Evolutionary conservation across 2,113 vertebrate genomes (phyloP).

Genomic region (Vulpes ferrilata): DNA sequence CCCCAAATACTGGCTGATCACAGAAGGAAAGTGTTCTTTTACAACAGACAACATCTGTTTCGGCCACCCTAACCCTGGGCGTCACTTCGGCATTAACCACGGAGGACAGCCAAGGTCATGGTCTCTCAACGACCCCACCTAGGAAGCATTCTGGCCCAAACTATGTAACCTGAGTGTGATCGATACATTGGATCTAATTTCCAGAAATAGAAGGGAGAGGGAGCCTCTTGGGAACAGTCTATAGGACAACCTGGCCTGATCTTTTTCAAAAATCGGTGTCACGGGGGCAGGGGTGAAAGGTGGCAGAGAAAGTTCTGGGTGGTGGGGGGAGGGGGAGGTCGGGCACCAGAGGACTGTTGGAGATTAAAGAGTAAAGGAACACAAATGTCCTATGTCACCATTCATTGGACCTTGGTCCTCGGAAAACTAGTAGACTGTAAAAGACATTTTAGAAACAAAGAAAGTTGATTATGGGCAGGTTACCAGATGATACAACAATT

Average conservation of each 20-base stretch:
- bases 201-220: not conserved
- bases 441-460: not conserved
- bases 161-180: not conserved
- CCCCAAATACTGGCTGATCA: not conserved
- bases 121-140: not conserved
- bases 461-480: not conserved
- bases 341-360: not conserved
- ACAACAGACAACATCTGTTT: fast-evolving
- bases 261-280: not conserved
- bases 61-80: no score
- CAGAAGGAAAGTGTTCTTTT: not conserved
- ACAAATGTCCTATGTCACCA: not conserved
- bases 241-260: not conserved
- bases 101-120: not conserved
- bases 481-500: not conserved
- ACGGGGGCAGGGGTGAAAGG: no score
- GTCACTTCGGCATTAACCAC: fast-evolving
- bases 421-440: not conserved
- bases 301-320: not conserved
- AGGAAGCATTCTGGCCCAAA: not conserved
- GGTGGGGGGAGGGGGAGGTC: no score
- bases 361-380: not conserved
- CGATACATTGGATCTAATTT: not conserved
- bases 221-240: not conserved
- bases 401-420: not conserved